Base-by-base conservation (phyloP, 2,113 vertebrate genomes). In the Pollachius pollachius region DNA sequence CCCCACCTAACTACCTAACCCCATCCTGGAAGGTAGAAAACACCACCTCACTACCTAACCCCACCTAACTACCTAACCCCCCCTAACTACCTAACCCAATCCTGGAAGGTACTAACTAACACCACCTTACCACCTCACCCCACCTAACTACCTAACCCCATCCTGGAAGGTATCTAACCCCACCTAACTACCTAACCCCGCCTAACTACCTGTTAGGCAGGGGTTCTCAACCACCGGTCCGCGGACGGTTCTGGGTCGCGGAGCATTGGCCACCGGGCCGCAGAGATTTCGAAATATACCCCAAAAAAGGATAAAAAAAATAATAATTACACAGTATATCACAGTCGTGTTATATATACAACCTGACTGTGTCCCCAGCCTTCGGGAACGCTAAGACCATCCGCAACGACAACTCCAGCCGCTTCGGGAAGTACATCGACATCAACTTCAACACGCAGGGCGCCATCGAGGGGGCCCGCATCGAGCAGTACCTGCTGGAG, bases 331-430 rank as follows among this genome's bases (percentile, higher is more conserved):
- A 23, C 2, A 23, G 23, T 23, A 23, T 23, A 23, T 23, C 23
- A 23, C 23, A 23, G 23, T 23, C 23, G 23, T 59, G 15, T 65
- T 64, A 19, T 18, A 54, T 16, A 56, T 23, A 19, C 6, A 64
- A 67, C 56, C 15, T 4, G 1, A 1, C 62, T 71, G 16, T 15
- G 57, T 12, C 60, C 67, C 3, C 84, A 99, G 97, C 96, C 67
- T 99, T 99, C 71, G 97, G 97, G 72, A 99, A 99, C 2, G 97
- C 97, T 71, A 99, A 99, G 89, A 99, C 97, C 5, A 72, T 96
- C 70, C 91, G 93, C 62, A 99, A 99, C 1, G 95, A 99, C 87
- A 99, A 99, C 85, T 99, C 97, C 4, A 99, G 97, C 79, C 97
- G 97, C 65, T 99, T 99, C 15, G 97, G 97, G 74, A 99, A 99